phyloP scores from a whole-genome alignment of 2,113 vertebrate species.

The Pseudopodoces humilis region DNA sequence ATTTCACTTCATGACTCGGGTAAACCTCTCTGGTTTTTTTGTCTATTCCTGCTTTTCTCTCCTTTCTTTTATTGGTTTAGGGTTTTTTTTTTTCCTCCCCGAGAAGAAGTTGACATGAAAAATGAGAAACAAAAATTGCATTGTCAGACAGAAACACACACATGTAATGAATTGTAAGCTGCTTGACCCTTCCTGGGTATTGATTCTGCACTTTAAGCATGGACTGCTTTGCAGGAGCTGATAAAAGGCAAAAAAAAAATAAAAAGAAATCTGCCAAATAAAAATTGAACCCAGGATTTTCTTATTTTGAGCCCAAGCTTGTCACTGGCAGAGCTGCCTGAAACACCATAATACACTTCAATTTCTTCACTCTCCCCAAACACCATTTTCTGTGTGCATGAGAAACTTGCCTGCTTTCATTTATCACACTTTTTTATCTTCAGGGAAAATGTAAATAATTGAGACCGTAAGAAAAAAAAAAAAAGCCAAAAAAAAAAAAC shows the following conservation, averaged over 20 bases:
- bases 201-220: conserved; percentile 7
- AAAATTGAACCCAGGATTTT: conserved; percentile 10
- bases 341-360: background rate
- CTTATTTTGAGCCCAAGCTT: background rate
- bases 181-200: conserved; percentile 29
- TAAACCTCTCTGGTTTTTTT: conserved; percentile 53
- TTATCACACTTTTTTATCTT: background rate
- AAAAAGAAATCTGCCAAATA: background rate
- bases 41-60: conserved; percentile 20
- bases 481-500: background rate
- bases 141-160: conserved; percentile 20
- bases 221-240: background rate
- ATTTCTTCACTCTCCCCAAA: background rate
- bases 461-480: background rate
- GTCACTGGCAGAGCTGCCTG: background rate
- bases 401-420: background rate
- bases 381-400: background rate
- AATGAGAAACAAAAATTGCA: conserved; percentile 38
- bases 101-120: conserved; percentile 37
- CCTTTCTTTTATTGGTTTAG: background rate
- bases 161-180: conserved; percentile 56
- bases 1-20: conserved; percentile 17
- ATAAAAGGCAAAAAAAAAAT: background rate
- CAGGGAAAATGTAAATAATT: conserved; percentile 4
- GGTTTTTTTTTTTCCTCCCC: fast-evolving